These are phyloP conservation scores for Theristicus caerulescens DNA, from an alignment of 2,113 vertebrate genomes.

Conservation along the genomic window DNA sequence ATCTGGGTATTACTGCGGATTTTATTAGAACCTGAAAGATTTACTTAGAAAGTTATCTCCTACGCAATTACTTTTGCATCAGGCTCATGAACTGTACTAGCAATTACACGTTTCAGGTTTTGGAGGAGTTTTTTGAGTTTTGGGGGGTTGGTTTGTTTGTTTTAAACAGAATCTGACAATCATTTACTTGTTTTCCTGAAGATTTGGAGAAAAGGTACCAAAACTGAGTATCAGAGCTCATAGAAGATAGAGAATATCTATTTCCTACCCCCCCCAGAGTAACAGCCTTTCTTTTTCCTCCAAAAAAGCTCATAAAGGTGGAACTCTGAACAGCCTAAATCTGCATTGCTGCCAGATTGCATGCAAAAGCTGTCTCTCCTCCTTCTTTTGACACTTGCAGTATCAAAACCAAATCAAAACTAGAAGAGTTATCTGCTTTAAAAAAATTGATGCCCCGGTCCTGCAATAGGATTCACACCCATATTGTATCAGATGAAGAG, in stretches of 20 bases:
- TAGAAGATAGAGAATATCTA: background rate
- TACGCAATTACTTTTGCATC: background rate
- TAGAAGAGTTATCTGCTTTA: background rate
- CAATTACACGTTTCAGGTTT: background rate
- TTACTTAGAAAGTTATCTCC: background rate
- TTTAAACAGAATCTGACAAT: background rate
- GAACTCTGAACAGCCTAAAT: background rate
- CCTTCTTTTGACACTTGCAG: background rate
- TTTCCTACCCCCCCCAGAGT: background rate
- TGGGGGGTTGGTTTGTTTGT: background rate
- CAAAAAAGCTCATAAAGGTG: background rate
- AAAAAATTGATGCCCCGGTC: background rate
- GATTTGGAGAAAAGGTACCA: background rate
- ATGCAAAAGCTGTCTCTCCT: background rate
- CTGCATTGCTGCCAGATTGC: background rate
- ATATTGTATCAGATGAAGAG: background rate
- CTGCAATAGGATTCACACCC: background rate
- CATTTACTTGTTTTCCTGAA: background rate
- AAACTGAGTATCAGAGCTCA: background rate
- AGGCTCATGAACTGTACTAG: background rate
- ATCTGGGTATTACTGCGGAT: background rate
- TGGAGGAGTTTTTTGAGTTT: background rate
- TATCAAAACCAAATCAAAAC: background rate
- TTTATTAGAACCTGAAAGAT: background rate
- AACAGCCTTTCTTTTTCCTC: background rate